These are phyloP conservation scores for Metalampra italica DNA, from an alignment of 2,888 invertebrate genomes.

Conservation along the genomic window DNA sequence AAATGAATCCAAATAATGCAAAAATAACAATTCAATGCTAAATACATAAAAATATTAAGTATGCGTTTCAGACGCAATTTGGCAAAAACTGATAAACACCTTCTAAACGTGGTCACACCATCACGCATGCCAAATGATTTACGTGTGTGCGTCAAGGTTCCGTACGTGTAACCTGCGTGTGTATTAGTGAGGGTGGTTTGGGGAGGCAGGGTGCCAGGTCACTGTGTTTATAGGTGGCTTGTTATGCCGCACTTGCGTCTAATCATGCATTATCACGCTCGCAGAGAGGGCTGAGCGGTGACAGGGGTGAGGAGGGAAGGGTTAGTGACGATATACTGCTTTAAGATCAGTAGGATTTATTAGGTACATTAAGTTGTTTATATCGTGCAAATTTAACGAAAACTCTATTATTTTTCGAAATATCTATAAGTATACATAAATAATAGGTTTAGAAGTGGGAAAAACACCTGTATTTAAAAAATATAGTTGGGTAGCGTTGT, in stretches of 20 bases:
- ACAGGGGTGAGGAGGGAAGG: too few species aligned
- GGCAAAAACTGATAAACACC: too few species aligned
- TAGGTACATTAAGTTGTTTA: not conserved
- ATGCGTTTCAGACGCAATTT: too few species aligned
- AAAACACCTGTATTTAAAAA: too few species aligned
- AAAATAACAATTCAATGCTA: too few species aligned
- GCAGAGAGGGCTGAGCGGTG: not conserved
- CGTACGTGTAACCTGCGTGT: constrained; percentile 17
- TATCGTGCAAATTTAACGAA: not conserved
- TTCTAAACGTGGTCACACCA: not conserved
- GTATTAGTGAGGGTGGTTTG: constrained; percentile 37
- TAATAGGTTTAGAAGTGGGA: too few species aligned
- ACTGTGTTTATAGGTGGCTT: constrained; percentile 62
- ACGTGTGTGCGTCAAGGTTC: constrained; percentile 23
- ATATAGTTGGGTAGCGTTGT: too few species aligned
- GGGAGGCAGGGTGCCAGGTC: constrained; percentile 46
- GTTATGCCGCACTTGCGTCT: constrained; percentile 41
- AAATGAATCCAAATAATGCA: too few species aligned
- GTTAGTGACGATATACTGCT: not conserved
- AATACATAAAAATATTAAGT: too few species aligned
- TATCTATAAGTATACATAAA: not conserved
- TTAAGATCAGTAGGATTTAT: not conserved
- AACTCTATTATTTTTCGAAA: too few species aligned
- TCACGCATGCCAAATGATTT: not conserved
- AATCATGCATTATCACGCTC: constrained; percentile 46